Conservation (phyloP, 2,888 invertebrate genomes). For the Pollenia griseotomentosa region DNA sequence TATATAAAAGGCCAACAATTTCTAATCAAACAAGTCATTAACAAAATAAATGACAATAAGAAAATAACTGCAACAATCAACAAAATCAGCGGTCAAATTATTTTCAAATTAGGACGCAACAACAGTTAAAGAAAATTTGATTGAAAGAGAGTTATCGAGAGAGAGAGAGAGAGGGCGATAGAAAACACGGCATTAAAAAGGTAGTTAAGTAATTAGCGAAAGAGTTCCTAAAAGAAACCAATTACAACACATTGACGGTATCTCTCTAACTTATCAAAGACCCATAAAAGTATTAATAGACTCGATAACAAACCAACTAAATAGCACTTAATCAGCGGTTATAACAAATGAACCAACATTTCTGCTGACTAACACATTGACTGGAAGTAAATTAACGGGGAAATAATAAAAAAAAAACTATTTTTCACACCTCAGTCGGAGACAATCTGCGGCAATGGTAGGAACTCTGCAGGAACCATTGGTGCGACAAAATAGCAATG, state of each 20-base stretch:
- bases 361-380: neutral
- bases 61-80: conserved; percentile 25
- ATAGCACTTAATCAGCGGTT: conserved; percentile 15
- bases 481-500: conserved; percentile 29
- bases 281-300: conserved; percentile 23
- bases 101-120: neutral
- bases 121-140: neutral
- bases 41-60: conserved; percentile 8
- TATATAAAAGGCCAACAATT: neutral
- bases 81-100: conserved; percentile 1
- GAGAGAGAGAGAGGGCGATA: neutral
- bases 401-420: neutral
- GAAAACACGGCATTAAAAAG: neutral
- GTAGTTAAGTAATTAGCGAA: conserved; percentile 34
- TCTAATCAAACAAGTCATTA: conserved; percentile 10
- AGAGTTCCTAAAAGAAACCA: neutral
- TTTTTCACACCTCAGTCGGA: conserved; percentile 40
- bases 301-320: conserved; percentile 43
- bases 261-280: neutral
- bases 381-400: neutral
- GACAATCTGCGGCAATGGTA: conserved; percentile 49
- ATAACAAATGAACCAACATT: neutral
- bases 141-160: neutral
- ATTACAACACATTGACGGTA: conserved; percentile 22
- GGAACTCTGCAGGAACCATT: conserved; percentile 58